Base-by-base conservation (phyloP, 1,140 invertebrate species). In the Eupristina koningsbergeri region DNA sequence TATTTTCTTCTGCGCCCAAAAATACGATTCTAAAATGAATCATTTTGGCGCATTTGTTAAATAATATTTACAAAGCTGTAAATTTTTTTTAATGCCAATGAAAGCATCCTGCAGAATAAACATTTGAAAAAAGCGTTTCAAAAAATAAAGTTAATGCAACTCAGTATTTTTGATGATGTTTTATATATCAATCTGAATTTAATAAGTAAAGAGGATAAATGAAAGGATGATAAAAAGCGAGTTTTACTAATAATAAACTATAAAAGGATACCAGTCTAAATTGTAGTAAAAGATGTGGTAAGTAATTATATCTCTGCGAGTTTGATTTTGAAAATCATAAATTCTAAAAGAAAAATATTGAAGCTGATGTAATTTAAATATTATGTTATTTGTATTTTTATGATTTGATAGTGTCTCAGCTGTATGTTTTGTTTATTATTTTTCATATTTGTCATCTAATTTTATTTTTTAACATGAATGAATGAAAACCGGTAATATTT, bases 131-230 rank as follows among this genome's bases (percentile, higher is more conserved):
- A 58, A 22, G 3, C 3, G 19, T 26, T 58, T 26, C 53, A 58
- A 58, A 19, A 26, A 22, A 58, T 26, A 58, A 3, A 9, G 2
- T 58, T 58, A 26, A 13, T 5, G 53, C 5, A 9, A 26, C 53
- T 58, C 39, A 0, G 41, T 74, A n/a, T 74, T 74, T 74, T 45
- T 74, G 41, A 41, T 29, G 71, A 41, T 41, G 29, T 47, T 2
- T 53, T 58, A 29, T 53, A 76, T 17, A 22, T 13, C 47, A 76
- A 76, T 76, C 17, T 76, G 22, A 78, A 78, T 64, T 78, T 64
- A 53, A 9, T 19, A 34, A 9, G n/a, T 63, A 58, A 0, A 11
- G 53, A 26, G 45, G 45, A 2, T 31, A 31, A 19, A 26, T 50
- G 34, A 76, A 22, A 45, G 67, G 22, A 74, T 31, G 71, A 61